phyloP scores from a whole-genome alignment of 1,140 invertebrate species.

The Pseudomyrmex concolor region DNA sequence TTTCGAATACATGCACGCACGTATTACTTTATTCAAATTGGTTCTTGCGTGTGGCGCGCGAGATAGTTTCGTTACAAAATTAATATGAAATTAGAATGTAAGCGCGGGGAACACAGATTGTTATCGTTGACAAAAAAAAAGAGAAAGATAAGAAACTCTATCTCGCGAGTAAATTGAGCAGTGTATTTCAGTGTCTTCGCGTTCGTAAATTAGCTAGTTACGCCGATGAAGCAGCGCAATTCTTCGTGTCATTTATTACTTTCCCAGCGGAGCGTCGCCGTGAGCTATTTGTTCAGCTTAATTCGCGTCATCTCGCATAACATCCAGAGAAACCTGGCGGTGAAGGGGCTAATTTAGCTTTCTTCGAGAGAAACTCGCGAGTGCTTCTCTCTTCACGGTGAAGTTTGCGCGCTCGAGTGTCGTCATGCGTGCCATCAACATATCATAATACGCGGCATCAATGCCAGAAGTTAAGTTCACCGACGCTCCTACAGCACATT shows the following conservation, averaged over 20 bases:
- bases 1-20: not conserved
- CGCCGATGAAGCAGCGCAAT: slow-evolving; percentile 16
- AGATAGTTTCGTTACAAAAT: not conserved
- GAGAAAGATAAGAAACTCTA: not conserved
- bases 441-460: slow-evolving; percentile 43
- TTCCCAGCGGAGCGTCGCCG: not conserved
- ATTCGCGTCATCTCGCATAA: slow-evolving; percentile 37
- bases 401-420: slow-evolving; percentile 36
- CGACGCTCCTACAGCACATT: slow-evolving; percentile 9
- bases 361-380: slow-evolving; percentile 13
- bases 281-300: slow-evolving; percentile 50
- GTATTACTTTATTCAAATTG: not conserved
- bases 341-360: slow-evolving; percentile 51
- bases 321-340: slow-evolving; percentile 21
- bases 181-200: not conserved
- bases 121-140: not conserved
- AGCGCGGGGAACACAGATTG: too few species aligned
- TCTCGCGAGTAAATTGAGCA: not conserved
- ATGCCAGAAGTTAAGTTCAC: slow-evolving; percentile 34
- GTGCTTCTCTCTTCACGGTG: not conserved
- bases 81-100: not conserved
- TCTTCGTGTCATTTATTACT: slow-evolving; percentile 48
- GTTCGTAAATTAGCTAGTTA: slow-evolving; percentile 26
- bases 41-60: too few species aligned
- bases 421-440: slow-evolving; percentile 30